Conservation (phyloP, 2,888 invertebrate genomes). For the Calliopum simillimum region DNA sequence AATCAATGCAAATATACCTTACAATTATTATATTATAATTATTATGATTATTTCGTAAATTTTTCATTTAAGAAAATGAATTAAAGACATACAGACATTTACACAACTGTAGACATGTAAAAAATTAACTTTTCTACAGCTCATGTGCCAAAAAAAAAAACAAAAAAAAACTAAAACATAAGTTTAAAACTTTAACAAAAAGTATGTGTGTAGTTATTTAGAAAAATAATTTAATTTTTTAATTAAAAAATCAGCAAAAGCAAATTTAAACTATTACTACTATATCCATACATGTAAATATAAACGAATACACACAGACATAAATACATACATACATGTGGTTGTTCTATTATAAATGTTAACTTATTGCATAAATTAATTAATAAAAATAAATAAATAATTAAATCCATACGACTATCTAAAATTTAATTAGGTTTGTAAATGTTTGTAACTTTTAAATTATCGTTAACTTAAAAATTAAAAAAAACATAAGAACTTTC, state of each 20-base stretch:
- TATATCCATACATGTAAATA: background rate
- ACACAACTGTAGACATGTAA: too few relatives aligned
- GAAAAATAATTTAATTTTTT: constrained; percentile 14
- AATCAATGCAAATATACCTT: constrained; percentile 14
- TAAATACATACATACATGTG: constrained; percentile 8
- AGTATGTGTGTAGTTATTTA: constrained; percentile 42
- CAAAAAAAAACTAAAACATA: too few relatives aligned
- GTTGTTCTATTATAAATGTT: constrained; percentile 21
- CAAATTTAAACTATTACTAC: constrained; percentile 28
- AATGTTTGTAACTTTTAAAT: constrained; percentile 42
- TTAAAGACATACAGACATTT: constrained; percentile 1
- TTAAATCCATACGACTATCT: constrained; percentile 26
- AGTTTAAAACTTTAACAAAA: constrained; percentile 8
- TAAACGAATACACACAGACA: constrained; percentile 13
- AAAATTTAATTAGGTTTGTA: constrained; percentile 39
- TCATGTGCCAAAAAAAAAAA: background rate
- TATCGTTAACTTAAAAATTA: constrained; percentile 23
- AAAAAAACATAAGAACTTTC: constrained; percentile 19
- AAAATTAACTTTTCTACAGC: too few relatives aligned
- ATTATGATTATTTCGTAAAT: background rate
- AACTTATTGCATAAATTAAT: constrained; percentile 13
- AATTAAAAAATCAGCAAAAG: constrained; percentile 31
- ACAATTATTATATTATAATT: constrained; percentile 3
- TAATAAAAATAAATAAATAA: constrained; percentile 1
- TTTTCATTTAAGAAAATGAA: background rate